These are phyloP conservation scores for Anas capensis DNA, from an alignment of 2,797 vertebrate species.

Conservation along the genomic window DNA sequence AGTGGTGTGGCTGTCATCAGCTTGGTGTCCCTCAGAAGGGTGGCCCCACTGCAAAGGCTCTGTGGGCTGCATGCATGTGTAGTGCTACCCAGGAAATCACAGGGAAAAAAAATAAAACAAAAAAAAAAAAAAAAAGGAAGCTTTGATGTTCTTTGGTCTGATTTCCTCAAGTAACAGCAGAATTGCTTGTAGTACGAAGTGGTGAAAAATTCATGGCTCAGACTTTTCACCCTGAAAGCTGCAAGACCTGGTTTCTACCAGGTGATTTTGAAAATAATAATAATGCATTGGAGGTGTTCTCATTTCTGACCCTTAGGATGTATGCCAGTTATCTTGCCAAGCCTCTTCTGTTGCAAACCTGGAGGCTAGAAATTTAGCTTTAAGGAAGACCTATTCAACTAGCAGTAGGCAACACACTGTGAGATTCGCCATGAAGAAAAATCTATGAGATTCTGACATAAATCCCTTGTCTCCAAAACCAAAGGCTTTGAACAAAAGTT, in stretches of 20 bases:
- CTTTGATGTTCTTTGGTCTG: background rate
- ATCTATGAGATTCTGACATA: background rate
- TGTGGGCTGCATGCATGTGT: background rate
- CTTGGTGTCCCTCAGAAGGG: too few relatives aligned
- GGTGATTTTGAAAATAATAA: background rate
- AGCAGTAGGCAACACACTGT: background rate
- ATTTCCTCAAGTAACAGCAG: background rate
- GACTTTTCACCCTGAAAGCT: too few relatives aligned
- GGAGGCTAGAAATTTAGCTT: background rate
- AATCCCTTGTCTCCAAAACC: background rate
- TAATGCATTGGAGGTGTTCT: background rate
- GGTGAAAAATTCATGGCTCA: background rate
- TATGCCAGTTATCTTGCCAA: background rate
- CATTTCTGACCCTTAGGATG: background rate
- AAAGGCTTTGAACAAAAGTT: background rate
- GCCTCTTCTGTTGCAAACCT: background rate
- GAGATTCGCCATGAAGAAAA: background rate
- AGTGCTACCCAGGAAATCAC: background rate
- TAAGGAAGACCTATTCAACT: background rate
- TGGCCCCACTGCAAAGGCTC: background rate
- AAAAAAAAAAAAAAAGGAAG: background rate
- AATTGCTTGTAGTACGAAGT: background rate
- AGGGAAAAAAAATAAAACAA: background rate
- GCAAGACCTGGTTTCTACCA: background rate
- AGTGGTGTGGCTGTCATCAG: too few relatives aligned